These are phyloP conservation scores for Calypte anna DNA, from an alignment of 2,113 vertebrate species.

Conservation along the genomic window DNA sequence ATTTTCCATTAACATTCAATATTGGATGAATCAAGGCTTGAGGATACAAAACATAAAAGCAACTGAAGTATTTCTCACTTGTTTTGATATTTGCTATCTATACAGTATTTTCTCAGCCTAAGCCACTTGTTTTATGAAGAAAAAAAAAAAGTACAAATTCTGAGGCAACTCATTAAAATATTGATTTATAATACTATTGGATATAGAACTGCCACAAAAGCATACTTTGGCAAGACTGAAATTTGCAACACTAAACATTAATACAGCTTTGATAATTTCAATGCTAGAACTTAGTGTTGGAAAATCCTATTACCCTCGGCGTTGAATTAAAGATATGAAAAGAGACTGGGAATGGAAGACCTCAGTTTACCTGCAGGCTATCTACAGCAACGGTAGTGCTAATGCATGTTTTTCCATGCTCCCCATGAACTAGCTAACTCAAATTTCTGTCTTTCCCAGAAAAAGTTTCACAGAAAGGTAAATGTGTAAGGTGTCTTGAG, in stretches of 20 bases:
- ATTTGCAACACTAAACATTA: constrained; percentile 63
- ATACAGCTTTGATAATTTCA: constrained; percentile 63
- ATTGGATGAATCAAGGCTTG: constrained; percentile 58
- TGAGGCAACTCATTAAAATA: constrained; percentile 25
- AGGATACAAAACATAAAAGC: constrained; percentile 32
- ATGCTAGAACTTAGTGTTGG: constrained; percentile 62
- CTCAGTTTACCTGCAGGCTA: constrained; percentile 74
- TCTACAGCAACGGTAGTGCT: constrained; percentile 71
- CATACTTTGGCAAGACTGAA: constrained; percentile 47
- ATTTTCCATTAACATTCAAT: constrained; percentile 79
- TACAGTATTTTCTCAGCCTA: constrained; percentile 48
- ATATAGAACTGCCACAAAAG: constrained; percentile 59
- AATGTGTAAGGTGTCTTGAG: background rate
- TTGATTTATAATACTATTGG: constrained; percentile 48
- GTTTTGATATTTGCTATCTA: constrained; percentile 52
- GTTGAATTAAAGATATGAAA: constrained; percentile 46
- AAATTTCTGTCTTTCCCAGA: background rate
- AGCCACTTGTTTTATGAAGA: constrained; percentile 26
- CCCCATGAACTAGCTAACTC: background rate
- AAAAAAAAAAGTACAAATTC: constrained; percentile 39
- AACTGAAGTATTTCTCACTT: constrained; percentile 36
- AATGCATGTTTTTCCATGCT: constrained; percentile 70
- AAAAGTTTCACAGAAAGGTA: background rate
- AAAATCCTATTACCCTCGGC: constrained; percentile 49
- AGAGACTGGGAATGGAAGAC: constrained; percentile 83